Conservation (phyloP, 2,888 invertebrate genomes). For the Andrena fulva region DNA sequence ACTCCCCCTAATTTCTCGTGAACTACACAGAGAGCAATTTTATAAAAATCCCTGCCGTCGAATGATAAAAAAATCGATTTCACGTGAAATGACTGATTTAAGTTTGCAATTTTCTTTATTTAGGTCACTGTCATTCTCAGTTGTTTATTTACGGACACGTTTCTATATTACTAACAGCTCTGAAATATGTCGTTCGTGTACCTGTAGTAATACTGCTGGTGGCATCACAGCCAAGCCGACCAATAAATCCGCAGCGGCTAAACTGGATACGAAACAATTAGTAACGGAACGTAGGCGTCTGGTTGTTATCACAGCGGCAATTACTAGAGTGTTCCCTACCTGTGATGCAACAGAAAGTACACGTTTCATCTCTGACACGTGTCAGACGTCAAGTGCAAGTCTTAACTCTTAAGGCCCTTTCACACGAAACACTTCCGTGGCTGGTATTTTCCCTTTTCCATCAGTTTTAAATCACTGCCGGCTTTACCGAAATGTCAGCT, state of each 20-base stretch:
- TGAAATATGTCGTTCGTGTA: constrained; percentile 57
- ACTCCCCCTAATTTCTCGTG: too few relatives aligned
- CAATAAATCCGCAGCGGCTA: constrained; percentile 96
- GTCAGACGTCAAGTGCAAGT: background rate
- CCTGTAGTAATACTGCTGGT: constrained; percentile 90
- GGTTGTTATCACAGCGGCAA: constrained; percentile 94
- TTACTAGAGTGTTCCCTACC: constrained; percentile 95
- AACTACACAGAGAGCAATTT: too few relatives aligned
- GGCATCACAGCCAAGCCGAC: constrained; percentile 98
- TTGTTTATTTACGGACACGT: background rate
- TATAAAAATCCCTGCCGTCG: too few relatives aligned
- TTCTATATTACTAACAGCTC: background rate
- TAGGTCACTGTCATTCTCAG: background rate
- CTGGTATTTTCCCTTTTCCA: too few relatives aligned
- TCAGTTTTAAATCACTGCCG: too few relatives aligned
- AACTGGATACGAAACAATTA: constrained; percentile 97
- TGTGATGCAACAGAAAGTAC: constrained; percentile 71
- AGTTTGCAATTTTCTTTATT: background rate
- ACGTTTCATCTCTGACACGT: background rate
- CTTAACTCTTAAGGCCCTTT: background rate
- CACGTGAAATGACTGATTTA: background rate
- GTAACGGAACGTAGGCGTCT: constrained; percentile 95
- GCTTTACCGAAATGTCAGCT: too few relatives aligned
- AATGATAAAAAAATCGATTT: too few relatives aligned
- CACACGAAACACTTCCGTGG: background rate